phyloP scores from a whole-genome alignment of 2,888 invertebrate species.

The Eugnorisma glareosa region DNA sequence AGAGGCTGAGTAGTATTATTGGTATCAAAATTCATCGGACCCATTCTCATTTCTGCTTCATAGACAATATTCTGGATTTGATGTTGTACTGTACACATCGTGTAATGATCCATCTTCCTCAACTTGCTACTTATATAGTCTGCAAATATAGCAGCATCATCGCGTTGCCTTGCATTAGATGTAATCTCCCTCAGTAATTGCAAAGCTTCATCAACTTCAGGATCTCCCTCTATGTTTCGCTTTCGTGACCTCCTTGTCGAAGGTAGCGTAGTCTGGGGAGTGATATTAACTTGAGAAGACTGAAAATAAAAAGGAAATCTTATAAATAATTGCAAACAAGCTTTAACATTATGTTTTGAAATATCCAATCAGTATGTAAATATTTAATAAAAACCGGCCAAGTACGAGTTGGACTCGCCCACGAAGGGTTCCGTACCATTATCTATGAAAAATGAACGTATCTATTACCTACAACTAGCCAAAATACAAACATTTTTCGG shows the following conservation, averaged over 20 bases:
- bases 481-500: slow-evolving; percentile 48
- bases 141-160: slow-evolving; percentile 63
- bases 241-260: slow-evolving; percentile 57
- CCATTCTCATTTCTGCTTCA: slow-evolving; percentile 55
- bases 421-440: slow-evolving; percentile 28
- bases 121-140: slow-evolving; percentile 63
- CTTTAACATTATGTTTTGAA: slow-evolving; percentile 58
- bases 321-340: slow-evolving; percentile 61
- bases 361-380: slow-evolving; percentile 52
- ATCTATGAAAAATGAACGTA: slow-evolving; percentile 42
- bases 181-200: slow-evolving; percentile 59
- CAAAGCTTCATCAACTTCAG: slow-evolving; percentile 59
- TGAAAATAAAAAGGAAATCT: slow-evolving; percentile 59
- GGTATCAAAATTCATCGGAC: slow-evolving; percentile 56
- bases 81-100: slow-evolving; percentile 62
- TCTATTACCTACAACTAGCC: slow-evolving; percentile 52
- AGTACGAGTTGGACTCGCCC: slow-evolving; percentile 24
- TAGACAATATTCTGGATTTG: slow-evolving; percentile 62
- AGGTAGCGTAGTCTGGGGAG: slow-evolving; percentile 57
- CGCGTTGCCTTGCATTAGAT: slow-evolving; percentile 61
- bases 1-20: slow-evolving; percentile 55
- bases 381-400: slow-evolving; percentile 40
- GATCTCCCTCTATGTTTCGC: slow-evolving; percentile 58
- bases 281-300: slow-evolving; percentile 59
- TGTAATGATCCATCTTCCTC: slow-evolving; percentile 61